phyloP scores from a whole-genome alignment of 2,888 invertebrate species.

The Eupithecia insigniata region DNA sequence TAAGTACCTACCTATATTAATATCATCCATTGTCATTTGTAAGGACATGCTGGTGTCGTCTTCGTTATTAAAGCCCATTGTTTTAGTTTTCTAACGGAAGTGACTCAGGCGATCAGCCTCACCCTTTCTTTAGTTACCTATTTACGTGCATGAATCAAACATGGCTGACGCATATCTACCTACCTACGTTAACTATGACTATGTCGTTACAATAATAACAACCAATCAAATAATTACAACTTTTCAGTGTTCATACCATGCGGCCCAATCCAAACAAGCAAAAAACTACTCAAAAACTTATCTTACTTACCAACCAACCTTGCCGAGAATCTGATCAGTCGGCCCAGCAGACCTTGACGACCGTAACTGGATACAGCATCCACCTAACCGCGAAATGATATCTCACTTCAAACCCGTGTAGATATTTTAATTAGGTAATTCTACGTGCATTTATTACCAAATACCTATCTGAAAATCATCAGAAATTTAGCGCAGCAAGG shows the following conservation, averaged over 20 bases:
- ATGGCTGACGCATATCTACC: neutral
- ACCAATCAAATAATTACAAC: neutral
- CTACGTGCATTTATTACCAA: neutral
- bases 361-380: constrained; percentile 39
- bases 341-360: constrained; percentile 35
- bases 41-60: neutral
- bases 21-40: constrained; percentile 3
- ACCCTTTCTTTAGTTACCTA: neutral
- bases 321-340: constrained; percentile 15
- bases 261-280: too few relatives aligned
- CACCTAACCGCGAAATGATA: constrained; percentile 40
- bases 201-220: too few relatives aligned
- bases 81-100: constrained; percentile 5
- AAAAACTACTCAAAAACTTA: neutral
- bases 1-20: too few relatives aligned
- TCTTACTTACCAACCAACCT: neutral
- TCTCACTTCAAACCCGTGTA: constrained; percentile 19
- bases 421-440: neutral
- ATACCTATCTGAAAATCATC: neutral
- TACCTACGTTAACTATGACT: too few relatives aligned
- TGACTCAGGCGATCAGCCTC: constrained; percentile 6
- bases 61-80: constrained; percentile 4
- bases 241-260: neutral
- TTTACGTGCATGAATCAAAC: constrained; percentile 13
- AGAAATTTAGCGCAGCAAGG: neutral